Evolutionary conservation across 2,113 vertebrate species (phyloP).

Genomic region (Reinhardtius hippoglossoides): DNA sequence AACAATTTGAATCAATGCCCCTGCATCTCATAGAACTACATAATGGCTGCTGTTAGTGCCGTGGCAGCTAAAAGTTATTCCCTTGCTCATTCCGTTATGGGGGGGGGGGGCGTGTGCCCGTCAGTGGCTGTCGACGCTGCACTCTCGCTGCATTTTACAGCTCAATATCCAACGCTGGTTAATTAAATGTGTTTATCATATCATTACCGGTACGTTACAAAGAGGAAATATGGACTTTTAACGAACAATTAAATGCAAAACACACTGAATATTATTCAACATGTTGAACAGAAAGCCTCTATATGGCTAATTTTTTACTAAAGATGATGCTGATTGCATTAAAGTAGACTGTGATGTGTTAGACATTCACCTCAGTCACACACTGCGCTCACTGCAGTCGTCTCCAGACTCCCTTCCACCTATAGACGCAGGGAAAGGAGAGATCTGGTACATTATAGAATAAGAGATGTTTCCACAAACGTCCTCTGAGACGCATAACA

Average conservation of each 20-base stretch:
- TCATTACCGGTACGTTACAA: neutral
- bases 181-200: conserved; percentile 63
- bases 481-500: neutral
- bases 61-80: conserved; percentile 65
- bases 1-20: conserved; percentile 65
- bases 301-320: too few relatives aligned
- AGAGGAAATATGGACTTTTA: conserved; percentile 9
- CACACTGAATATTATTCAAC: too few relatives aligned
- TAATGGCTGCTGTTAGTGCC: conserved; percentile 64
- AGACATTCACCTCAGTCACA: neutral
- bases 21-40: conserved; percentile 48
- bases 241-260: conserved; percentile 2
- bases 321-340: too few relatives aligned
- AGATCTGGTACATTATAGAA: neutral
- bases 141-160: conserved; percentile 36
- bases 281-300: too few relatives aligned
- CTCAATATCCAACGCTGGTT: conserved; percentile 24
- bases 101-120: conserved; percentile 16
- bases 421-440: too few relatives aligned
- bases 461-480: neutral
- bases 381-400: neutral
- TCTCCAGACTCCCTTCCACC: too few relatives aligned
- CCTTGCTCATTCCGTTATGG: conserved; percentile 46
- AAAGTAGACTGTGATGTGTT: neutral
- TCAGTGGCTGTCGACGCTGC: conserved; percentile 44